Evolutionary conservation across 2,888 invertebrate species (phyloP).

Genomic region (Drosophila putrida): DNA sequence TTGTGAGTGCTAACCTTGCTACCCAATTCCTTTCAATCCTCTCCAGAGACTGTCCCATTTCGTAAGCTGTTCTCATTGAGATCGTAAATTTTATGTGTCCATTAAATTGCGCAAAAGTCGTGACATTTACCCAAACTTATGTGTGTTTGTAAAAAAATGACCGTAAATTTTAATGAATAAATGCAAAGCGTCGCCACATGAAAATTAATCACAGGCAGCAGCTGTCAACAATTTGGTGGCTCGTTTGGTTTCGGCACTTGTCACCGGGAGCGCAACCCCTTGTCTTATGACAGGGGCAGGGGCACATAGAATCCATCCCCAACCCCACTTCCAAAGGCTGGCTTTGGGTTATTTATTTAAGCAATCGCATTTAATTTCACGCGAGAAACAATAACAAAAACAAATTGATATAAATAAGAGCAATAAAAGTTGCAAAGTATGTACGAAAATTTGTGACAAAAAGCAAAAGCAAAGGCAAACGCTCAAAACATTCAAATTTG

Average conservation of each 20-base stretch:
- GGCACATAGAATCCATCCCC: background rate
- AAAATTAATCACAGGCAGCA: constrained; percentile 64
- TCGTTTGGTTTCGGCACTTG: constrained; percentile 24
- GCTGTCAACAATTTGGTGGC: constrained; percentile 53
- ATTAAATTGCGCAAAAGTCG: constrained; percentile 43
- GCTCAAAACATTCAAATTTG: constrained; percentile 64
- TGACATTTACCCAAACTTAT: constrained; percentile 13
- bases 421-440: constrained; percentile 49
- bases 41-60: constrained; percentile 15
- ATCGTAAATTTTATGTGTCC: constrained; percentile 50
- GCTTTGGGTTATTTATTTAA: constrained; percentile 52
- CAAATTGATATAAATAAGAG: constrained; percentile 60
- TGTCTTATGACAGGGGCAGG: background rate
- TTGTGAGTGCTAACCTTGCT: constrained; percentile 40
- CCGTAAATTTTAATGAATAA: constrained; percentile 54
- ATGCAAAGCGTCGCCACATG: constrained; percentile 50
- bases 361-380: constrained; percentile 68
- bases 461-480: constrained; percentile 42
- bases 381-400: constrained; percentile 46
- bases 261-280: constrained; percentile 8
- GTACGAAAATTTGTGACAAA: constrained; percentile 11
- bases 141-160: constrained; percentile 6
- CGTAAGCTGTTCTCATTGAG: constrained; percentile 40
- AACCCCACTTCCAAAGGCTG: constrained; percentile 5
- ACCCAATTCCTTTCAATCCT: constrained; percentile 45